Evolutionary conservation across 2,797 vertebrate species (phyloP), one percentile per base, ranked within the genome.

Genomic region (Crocodylus rhombifer): DNA sequence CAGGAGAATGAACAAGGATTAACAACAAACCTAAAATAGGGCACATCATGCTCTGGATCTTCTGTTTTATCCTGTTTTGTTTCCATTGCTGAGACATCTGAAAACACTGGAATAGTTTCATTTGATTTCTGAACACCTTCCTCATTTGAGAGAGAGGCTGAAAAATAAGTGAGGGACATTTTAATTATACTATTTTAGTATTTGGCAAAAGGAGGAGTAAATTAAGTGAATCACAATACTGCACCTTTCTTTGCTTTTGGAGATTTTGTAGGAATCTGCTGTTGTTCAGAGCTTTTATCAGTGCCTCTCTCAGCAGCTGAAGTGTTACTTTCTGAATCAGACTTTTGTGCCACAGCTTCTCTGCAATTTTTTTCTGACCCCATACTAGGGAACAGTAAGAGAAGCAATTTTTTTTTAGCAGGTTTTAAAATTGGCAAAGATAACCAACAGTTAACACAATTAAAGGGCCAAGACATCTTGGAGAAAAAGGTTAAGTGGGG

Each of bases 1-100:
- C 8, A 77, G 25, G 16, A 51, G 82, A 84, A 16, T 3, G 11
- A 87, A 94, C 73, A 4, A 94, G 14, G 71, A 33, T 10, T 15
- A 89, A 83, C 14, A 28, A 92, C n/a, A 82, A 84, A 98, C 97
- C 97, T 97, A 95, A 98, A 98, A 81, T 97, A 97, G 14, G 95
- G 80, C 77, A 98, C 97, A 4, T 97, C 95, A 21, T 96, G 97
- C 23, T 89, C 91, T 11, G 67, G 64, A 51, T 95, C 88, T 71
- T 33, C 80, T n/a, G 12, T 2, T 9, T 86, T 69, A 28, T 76
- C 83, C 30, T 89, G 78, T 55, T 86, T 79, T 0, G 4, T 84
- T 63, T 88, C 84, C 42, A 15, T 11, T 0, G 3, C 71, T 85
- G 89, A 5, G 26, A 1, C 5, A 55, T 85, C 79, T 18, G 36